phyloP scores from a whole-genome alignment of 2,113 vertebrate genomes.

The Procavia capensis region DNA sequence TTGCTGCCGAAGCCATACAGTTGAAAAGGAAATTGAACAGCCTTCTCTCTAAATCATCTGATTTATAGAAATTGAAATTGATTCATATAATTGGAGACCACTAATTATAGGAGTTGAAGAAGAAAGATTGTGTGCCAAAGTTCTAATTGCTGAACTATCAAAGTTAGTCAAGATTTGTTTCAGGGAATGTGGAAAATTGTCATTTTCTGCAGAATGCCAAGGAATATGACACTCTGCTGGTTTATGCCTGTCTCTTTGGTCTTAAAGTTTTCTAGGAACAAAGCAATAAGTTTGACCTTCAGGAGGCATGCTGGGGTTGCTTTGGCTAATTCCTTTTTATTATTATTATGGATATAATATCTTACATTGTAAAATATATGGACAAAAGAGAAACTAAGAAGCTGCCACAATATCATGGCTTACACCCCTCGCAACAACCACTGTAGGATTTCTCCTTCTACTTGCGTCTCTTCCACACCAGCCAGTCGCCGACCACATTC shows the following conservation, averaged over 20 bases:
- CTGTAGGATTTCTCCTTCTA: not conserved
- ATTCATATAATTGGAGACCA: conserved; percentile 85
- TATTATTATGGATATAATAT: not conserved
- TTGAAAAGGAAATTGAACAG: conserved; percentile 82
- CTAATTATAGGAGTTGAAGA: conserved; percentile 82
- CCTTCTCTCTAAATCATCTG: conserved; percentile 83
- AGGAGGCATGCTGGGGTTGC: not conserved
- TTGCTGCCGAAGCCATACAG: conserved; percentile 78
- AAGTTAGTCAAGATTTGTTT: conserved; percentile 81
- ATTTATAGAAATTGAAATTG: conserved; percentile 86
- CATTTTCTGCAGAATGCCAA: conserved; percentile 52
- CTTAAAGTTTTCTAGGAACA: not conserved
- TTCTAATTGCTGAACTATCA: conserved; percentile 83
- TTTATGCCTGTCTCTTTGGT: not conserved
- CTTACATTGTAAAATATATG: not conserved
- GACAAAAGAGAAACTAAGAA: not conserved
- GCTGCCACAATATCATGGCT: rapidly evolving
- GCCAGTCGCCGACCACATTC: not conserved
- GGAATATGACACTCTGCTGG: not conserved
- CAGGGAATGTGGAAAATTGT: conserved; percentile 68
- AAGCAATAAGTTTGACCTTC: not conserved
- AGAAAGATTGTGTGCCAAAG: conserved; percentile 83
- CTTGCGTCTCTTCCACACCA: rapidly evolving
- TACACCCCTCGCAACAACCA: not conserved
- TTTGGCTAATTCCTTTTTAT: not conserved